phyloP scores from a whole-genome alignment of 2,888 invertebrate species.

The Acrocyrtus sp. region DNA sequence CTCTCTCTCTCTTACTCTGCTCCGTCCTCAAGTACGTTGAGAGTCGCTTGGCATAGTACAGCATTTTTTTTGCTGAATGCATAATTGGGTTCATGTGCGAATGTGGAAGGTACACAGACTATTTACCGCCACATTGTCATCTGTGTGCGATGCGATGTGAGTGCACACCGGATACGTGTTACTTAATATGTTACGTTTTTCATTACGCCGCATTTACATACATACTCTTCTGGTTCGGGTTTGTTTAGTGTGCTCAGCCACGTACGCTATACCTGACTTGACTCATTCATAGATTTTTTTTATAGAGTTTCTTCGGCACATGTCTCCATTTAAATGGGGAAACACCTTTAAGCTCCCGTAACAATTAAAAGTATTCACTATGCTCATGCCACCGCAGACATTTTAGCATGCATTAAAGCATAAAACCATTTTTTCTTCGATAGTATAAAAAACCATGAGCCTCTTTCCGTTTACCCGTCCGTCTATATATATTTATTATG shows the following conservation, averaged over 20 bases:
- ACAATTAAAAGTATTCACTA: neutral
- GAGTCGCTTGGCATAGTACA: too few relatives aligned
- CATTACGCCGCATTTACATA: neutral
- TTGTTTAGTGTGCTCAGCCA: neutral
- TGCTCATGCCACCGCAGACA: too few relatives aligned
- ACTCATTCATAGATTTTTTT: neutral
- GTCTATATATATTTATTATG: conserved; percentile 3
- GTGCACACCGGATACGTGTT: conserved; percentile 20
- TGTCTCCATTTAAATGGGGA: neutral
- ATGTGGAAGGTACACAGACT: neutral
- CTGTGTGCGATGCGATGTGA: conserved; percentile 12
- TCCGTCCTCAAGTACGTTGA: conserved; percentile 24
- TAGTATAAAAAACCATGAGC: neutral
- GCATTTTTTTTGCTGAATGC: conserved; percentile 9
- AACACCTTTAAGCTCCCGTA: neutral
- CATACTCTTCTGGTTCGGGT: too few relatives aligned
- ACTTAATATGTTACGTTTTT: conserved; percentile 27
- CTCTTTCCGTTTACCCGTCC: neutral
- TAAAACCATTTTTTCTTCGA: too few relatives aligned
- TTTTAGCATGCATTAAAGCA: too few relatives aligned
- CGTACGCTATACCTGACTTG: neutral
- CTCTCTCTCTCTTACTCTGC: conserved; percentile 32
- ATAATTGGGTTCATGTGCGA: neutral
- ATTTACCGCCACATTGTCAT: neutral
- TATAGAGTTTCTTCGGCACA: neutral